Evolutionary conservation across 2,888 invertebrate species (phyloP).

Genomic region (Ectobius pallidus): DNA sequence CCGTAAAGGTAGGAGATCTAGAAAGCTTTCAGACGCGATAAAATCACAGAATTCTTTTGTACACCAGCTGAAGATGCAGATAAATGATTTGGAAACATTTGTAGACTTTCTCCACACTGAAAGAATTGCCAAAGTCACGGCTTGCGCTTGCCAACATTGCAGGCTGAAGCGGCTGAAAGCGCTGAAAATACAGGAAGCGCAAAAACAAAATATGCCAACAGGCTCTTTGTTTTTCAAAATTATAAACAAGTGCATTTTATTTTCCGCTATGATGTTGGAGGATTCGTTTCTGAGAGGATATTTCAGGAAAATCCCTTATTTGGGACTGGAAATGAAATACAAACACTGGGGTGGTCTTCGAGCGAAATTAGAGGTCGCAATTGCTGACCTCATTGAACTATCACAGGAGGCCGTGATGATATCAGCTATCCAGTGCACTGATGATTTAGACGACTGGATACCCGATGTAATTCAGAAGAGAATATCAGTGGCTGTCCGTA

Average conservation of each 20-base stretch:
- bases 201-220: not conserved
- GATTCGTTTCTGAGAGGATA: no score
- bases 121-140: not conserved
- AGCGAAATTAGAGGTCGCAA: not conserved
- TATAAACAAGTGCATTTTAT: no score
- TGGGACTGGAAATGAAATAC: no score
- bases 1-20: no score
- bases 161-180: not conserved
- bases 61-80: not conserved
- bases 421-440: no score
- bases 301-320: no score
- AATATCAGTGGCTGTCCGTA: not conserved
- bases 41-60: not conserved
- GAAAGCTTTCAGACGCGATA: not conserved
- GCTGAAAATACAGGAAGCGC: not conserved
- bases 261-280: no score
- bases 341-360: not conserved
- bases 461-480: not conserved
- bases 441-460: not conserved
- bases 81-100: constrained; percentile 1
- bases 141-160: no score
- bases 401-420: no score
- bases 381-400: not conserved
- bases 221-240: no score
- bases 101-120: not conserved